Evolutionary conservation across 2,113 vertebrate genomes (phyloP).

Genomic region (Hyperopisus bebe): DNA sequence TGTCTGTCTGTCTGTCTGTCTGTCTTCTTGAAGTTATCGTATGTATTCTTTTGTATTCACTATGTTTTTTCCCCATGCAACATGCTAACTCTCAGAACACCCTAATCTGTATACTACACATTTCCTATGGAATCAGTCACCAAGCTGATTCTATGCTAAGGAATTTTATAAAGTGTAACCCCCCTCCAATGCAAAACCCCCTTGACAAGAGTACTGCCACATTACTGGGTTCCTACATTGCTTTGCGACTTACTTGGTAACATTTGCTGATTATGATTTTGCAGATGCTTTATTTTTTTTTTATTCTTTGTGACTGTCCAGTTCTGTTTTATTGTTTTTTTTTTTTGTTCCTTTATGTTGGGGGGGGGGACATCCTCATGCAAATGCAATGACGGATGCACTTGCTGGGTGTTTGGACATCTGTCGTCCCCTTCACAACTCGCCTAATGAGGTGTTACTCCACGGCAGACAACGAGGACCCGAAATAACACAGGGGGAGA

Average conservation of each 20-base stretch:
- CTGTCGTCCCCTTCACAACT: constrained; percentile 49
- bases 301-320: background rate
- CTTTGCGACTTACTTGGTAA: constrained; percentile 26
- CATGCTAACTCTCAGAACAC: background rate
- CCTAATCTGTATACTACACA: background rate
- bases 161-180: constrained; percentile 14
- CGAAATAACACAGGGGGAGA: constrained; percentile 47
- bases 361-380: background rate
- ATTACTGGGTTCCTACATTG: constrained; percentile 19
- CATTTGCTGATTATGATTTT: constrained; percentile 37
- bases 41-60: background rate
- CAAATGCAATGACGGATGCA: constrained; percentile 48
- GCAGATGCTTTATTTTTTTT: constrained; percentile 14
- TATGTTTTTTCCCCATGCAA: background rate
- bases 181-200: background rate
- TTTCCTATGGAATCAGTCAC: constrained; percentile 22
- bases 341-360: background rate
- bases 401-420: constrained; percentile 57
- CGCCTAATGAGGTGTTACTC: constrained; percentile 35
- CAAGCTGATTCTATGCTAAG: background rate
- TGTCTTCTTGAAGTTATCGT: background rate
- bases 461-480: constrained; percentile 47
- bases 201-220: background rate
- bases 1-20: background rate
- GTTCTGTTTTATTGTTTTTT: constrained; percentile 19